Evolutionary conservation across 1,140 invertebrate genomes (phyloP), one percentile per base, ranked within the genome.

Genomic region (Reticulitermes speratus): DNA sequence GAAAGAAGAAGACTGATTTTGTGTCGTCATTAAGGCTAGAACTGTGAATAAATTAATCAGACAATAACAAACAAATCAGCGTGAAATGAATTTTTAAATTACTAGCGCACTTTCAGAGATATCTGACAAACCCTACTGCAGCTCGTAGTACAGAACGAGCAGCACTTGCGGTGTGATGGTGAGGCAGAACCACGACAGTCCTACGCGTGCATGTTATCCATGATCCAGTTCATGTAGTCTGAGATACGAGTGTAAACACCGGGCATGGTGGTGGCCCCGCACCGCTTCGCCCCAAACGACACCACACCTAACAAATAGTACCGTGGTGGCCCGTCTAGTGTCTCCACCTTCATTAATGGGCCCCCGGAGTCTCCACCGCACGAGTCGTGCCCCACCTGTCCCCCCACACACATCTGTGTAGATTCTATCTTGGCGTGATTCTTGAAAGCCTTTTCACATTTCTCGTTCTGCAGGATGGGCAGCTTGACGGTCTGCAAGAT

Each of bases 241-340:
- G 91, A 89, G 7, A 94, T 89, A 23, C 90, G 90, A 21, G 92
- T 94, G 87, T 94, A 94, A 11, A 94, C 91, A 1, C 91, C 93
- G 6, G 94, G 94, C 8, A 89, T 88, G 86, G 84, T 89, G 21
- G 89, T 88, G 12, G 88, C 88, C 25, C 92, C 93, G 88, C 95
- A 96, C 0, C 91, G 89, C 59, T 92, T 92, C 2, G 93, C 91
- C 0, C 95, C 95, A 88, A 93, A 95, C 5, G 95, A 95, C 0
- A 96, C 94, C 32, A 96, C 90, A 2, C 95, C 95, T 2, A 95
- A 90, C 44, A 95, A 90, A 45, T 93, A 91, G 89, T 94, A 93
- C 87, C 89, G 89, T 14, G 90, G 89, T 14, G 88, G 83, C 16
- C 88, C 89, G 52, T 90, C 88, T 5, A 90, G 89, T 44, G 88